A percentile compares a stretch with the other conserved stretches of the same genome.
These are phyloP conservation scores for Trypoxylus dichotomus DNA, from an alignment of 1,140 invertebrate species.

Conservation along the genomic window DNA sequence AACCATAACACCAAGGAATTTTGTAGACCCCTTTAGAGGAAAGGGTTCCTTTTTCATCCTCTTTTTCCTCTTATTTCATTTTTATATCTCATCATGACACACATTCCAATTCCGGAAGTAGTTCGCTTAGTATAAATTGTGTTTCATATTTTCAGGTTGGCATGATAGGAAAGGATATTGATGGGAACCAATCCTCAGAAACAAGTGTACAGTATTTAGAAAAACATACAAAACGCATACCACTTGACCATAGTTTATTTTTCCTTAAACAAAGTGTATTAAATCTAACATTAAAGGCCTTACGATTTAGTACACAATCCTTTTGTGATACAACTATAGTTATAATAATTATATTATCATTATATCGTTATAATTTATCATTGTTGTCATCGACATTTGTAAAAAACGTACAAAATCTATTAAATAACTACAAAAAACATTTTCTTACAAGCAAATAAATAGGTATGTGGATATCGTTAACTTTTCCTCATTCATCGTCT, in stretches of 20 bases:
- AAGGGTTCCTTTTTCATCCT: too few relatives aligned
- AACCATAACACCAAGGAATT: too few relatives aligned
- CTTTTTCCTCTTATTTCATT: too few relatives aligned
- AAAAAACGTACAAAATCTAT: conserved; percentile 21
- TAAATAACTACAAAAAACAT: conserved; percentile 17
- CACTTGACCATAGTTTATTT: conserved; percentile 17
- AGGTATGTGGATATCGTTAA: not conserved
- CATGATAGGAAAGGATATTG: too few relatives aligned
- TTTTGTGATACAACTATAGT: not conserved
- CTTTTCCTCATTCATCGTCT: not conserved
- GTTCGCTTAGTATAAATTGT: too few relatives aligned
- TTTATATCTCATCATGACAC: too few relatives aligned
- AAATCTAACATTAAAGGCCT: conserved; percentile 22
- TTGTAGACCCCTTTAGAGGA: too few relatives aligned
- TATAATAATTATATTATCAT: not conserved
- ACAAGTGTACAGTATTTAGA: too few relatives aligned
- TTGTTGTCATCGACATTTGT: conserved; percentile 7
- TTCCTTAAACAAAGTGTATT: conserved; percentile 18
- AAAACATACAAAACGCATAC: not conserved
- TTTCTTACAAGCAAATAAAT: conserved; percentile 9
- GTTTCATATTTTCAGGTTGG: too few relatives aligned
- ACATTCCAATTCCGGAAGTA: too few relatives aligned
- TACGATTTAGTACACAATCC: not conserved
- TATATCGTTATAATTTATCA: not conserved
- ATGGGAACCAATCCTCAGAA: too few relatives aligned